These are phyloP conservation scores for Todiramphus chloris DNA, from an alignment of 2,113 vertebrate species.

Conservation along the genomic window DNA sequence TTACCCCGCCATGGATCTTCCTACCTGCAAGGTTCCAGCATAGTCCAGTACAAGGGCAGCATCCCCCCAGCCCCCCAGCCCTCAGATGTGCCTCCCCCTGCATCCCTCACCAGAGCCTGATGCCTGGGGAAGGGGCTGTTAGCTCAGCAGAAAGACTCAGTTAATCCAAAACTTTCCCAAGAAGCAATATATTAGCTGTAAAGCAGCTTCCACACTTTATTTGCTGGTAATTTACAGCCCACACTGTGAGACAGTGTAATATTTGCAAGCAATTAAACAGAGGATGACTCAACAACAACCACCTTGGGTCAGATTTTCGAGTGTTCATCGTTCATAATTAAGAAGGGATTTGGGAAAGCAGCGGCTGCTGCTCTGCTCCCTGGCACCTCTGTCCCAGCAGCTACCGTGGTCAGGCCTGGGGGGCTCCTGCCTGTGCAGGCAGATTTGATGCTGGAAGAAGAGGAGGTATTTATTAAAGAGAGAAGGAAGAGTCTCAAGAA, in stretches of 20 bases:
- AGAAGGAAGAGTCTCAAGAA: background rate
- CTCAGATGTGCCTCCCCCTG: background rate
- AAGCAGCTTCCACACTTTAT: conserved; percentile 41
- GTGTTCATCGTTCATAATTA: background rate
- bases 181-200: conserved; percentile 5
- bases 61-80: background rate
- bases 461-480: background rate
- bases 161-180: background rate
- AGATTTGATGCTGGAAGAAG: background rate
- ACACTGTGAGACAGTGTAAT: conserved; percentile 34
- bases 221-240: conserved; percentile 52
- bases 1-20: fast-evolving
- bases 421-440: background rate
- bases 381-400: background rate
- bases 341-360: background rate
- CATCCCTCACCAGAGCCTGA: background rate
- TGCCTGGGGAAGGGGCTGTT: background rate
- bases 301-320: conserved; percentile 30
- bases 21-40: background rate
- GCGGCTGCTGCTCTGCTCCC: background rate
- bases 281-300: conserved; percentile 44
- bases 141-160: background rate
- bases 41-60: background rate
- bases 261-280: conserved; percentile 53
- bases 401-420: fast-evolving